These are phyloP conservation scores for Xanthorhoe designata DNA, from an alignment of 2,888 invertebrate genomes.

Conservation along the genomic window DNA sequence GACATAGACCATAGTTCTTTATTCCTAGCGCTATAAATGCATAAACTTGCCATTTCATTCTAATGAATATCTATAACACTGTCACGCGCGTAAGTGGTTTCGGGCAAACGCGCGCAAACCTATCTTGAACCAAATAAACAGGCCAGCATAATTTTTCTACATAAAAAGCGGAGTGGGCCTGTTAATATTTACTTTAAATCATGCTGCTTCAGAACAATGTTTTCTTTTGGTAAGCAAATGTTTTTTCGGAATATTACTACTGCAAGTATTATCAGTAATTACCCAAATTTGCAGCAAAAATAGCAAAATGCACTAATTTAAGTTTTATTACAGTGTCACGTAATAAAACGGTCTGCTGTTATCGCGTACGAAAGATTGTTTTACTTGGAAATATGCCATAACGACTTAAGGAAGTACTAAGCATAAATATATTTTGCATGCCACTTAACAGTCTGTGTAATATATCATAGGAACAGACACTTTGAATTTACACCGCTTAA, in stretches of 20 bases:
- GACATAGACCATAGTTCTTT: too few relatives aligned
- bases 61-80: too few relatives aligned
- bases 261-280: slow-evolving; percentile 5
- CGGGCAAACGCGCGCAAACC: too few relatives aligned
- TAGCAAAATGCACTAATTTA: slow-evolving; percentile 58
- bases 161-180: too few relatives aligned
- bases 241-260: background rate
- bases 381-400: slow-evolving; percentile 81
- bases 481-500: slow-evolving; percentile 56
- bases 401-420: slow-evolving; percentile 81
- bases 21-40: too few relatives aligned
- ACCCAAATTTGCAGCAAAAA: slow-evolving; percentile 16
- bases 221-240: background rate
- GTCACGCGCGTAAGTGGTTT: too few relatives aligned
- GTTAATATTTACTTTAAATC: too few relatives aligned
- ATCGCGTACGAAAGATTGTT: slow-evolving; percentile 81
- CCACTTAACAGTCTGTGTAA: slow-evolving; percentile 79
- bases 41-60: too few relatives aligned
- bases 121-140: too few relatives aligned
- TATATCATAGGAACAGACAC: slow-evolving; percentile 71
- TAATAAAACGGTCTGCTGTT: slow-evolving; percentile 73
- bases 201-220: too few relatives aligned
- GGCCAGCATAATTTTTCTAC: too few relatives aligned
- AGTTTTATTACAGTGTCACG: slow-evolving; percentile 71
- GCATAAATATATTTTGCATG: slow-evolving; percentile 84